Percentiles rank a stretch among this genome's conserved stretches.
phyloP scores from a whole-genome alignment of 2,888 invertebrate species.

The Leptogaster cylindrica region DNA sequence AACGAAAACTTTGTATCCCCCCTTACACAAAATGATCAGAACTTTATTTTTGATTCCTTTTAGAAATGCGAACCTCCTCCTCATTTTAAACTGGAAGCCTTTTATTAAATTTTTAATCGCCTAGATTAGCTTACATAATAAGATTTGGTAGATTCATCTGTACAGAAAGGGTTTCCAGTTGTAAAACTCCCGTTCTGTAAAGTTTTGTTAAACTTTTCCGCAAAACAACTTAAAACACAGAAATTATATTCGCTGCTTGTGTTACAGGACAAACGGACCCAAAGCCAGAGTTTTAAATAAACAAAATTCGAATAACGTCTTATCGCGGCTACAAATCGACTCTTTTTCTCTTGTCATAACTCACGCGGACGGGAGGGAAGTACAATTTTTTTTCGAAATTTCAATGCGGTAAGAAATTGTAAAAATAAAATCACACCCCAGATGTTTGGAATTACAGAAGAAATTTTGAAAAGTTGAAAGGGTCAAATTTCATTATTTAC shows the following conservation, averaged over 20 bases:
- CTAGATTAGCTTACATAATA: constrained; percentile 33
- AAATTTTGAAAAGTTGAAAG: constrained; percentile 2
- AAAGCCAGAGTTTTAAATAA: neutral
- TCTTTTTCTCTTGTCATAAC: constrained; percentile 12
- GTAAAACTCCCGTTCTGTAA: constrained; percentile 9
- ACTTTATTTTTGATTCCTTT: constrained; percentile 28
- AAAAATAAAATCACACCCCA: constrained; percentile 29
- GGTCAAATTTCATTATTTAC: constrained; percentile 40
- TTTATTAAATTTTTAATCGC: constrained; percentile 39
- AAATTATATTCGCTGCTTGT: constrained; percentile 12
- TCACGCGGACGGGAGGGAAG: neutral
- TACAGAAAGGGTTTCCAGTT: constrained; percentile 12
- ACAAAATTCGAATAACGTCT: neutral
- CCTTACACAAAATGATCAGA: constrained; percentile 5
- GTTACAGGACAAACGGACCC: neutral
- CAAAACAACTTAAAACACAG: constrained; percentile 18
- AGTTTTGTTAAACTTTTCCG: constrained; percentile 21
- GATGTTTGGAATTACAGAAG: constrained; percentile 27
- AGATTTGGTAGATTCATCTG: constrained; percentile 12
- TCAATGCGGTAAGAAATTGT: neutral
- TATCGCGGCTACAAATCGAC: constrained; percentile 16
- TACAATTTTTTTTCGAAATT: neutral
- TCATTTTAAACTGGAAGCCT: neutral
- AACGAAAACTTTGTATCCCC: constrained; percentile 1
- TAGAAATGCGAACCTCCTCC: neutral